Conservation (phyloP, 2,888 invertebrate genomes). For the Hydraecia micacea region DNA sequence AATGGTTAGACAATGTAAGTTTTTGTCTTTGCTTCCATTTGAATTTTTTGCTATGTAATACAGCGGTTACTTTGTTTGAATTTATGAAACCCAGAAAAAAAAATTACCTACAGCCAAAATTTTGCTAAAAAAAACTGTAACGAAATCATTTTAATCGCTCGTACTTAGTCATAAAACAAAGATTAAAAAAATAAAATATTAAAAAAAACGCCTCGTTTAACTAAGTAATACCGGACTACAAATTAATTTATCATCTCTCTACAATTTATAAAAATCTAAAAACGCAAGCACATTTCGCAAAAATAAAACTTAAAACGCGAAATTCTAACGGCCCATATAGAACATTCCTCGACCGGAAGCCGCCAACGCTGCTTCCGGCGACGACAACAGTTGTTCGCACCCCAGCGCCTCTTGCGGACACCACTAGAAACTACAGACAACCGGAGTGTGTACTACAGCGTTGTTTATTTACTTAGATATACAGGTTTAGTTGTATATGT, state of each 20-base stretch:
- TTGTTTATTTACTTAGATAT: conserved; percentile 51
- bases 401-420: conserved; percentile 87
- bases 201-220: too few relatives aligned
- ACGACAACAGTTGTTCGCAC: conserved; percentile 86
- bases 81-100: background rate
- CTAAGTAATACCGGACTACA: background rate
- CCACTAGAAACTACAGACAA: conserved; percentile 76
- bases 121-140: background rate
- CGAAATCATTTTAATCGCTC: background rate
- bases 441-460: conserved; percentile 49
- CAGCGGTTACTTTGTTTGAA: background rate
- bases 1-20: background rate
- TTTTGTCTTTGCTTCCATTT: background rate
- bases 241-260: background rate
- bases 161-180: background rate
- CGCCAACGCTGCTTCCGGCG: conserved; percentile 87
- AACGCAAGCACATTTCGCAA: conserved; percentile 54
- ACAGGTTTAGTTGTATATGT: conserved; percentile 21
- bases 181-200: too few relatives aligned
- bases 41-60: background rate
- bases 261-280: conserved; percentile 21
- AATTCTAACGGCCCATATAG: conserved; percentile 78
- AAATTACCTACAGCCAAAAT: background rate
- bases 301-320: conserved; percentile 72
- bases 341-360: conserved; percentile 85